A percentile compares a stretch with the other conserved stretches of the same genome.
phyloP scores from a whole-genome alignment of 2,888 invertebrate species.

The Zhuqinia jingwanae region DNA sequence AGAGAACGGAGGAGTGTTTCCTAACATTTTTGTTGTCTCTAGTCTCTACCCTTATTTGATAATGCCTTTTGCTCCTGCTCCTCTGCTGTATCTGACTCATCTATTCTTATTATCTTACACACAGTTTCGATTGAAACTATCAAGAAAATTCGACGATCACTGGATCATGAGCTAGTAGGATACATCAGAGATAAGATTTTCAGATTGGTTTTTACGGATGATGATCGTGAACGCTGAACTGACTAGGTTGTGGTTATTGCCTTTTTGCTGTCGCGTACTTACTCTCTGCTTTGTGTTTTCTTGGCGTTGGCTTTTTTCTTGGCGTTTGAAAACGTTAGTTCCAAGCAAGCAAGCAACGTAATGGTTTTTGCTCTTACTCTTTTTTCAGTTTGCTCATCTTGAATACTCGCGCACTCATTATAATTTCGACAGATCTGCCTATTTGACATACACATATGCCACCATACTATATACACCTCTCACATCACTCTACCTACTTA shows the following conservation, averaged over 20 bases:
- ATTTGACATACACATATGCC: too few species aligned
- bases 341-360: constrained; percentile 4
- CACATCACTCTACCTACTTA: not conserved
- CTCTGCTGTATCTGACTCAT: not conserved
- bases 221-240: constrained; percentile 16
- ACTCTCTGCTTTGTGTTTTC: constrained; percentile 18
- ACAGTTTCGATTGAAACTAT: constrained; percentile 37
- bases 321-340: not conserved
- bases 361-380: too few species aligned
- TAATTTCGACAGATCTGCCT: constrained; percentile 5
- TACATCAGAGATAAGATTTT: constrained; percentile 15
- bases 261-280: not conserved
- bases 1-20: constrained; percentile 45
- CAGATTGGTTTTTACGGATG: not conserved
- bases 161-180: constrained; percentile 13
- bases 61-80: constrained; percentile 9
- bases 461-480: too few species aligned
- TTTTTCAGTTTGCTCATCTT: constrained; percentile 35
- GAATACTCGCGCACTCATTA: constrained; percentile 38
- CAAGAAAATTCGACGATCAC: constrained; percentile 44
- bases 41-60: constrained; percentile 1
- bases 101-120: constrained; percentile 13
- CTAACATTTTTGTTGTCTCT: not conserved
- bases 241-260: constrained; percentile 30
- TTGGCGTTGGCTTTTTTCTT: not conserved